Conservation (phyloP, 2,888 invertebrate genomes). For the Ferdinandea cuprea region DNA sequence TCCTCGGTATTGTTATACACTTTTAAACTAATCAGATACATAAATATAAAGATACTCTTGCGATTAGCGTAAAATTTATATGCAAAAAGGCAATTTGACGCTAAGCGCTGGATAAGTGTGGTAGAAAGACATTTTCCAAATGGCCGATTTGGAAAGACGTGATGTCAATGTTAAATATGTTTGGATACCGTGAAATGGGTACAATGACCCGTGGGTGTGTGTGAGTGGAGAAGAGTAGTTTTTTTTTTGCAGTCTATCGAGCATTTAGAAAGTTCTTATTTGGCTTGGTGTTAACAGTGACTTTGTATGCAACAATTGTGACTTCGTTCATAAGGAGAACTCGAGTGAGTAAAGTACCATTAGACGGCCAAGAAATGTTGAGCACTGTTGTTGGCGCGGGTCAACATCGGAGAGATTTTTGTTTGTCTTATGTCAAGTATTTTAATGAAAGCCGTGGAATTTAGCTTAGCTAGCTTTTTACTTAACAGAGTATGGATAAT, state of each 20-base stretch:
- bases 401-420: too few species aligned
- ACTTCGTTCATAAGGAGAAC: too few species aligned
- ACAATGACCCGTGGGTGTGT: constrained; percentile 8
- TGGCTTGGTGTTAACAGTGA: neutral
- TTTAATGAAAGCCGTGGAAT: too few species aligned
- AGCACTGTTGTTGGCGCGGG: too few species aligned
- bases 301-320: too few species aligned
- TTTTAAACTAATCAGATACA: constrained; percentile 14
- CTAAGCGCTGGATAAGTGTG: neutral
- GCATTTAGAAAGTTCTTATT: constrained; percentile 40
- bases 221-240: too few species aligned
- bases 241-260: constrained; percentile 17
- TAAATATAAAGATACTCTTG: constrained; percentile 4
- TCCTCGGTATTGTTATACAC: constrained; percentile 2
- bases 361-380: too few species aligned
- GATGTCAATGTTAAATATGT: constrained; percentile 41
- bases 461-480: too few species aligned
- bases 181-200: constrained; percentile 10
- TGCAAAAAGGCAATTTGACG: constrained; percentile 29
- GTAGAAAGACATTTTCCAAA: constrained; percentile 19
- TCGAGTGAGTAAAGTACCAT: too few species aligned
- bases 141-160: constrained; percentile 12
- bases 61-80: constrained; percentile 23
- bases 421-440: too few species aligned
- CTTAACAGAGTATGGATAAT: too few species aligned